phyloP scores from a whole-genome alignment of 2,797 vertebrate genomes.

The Glossophaga mutica region DNA sequence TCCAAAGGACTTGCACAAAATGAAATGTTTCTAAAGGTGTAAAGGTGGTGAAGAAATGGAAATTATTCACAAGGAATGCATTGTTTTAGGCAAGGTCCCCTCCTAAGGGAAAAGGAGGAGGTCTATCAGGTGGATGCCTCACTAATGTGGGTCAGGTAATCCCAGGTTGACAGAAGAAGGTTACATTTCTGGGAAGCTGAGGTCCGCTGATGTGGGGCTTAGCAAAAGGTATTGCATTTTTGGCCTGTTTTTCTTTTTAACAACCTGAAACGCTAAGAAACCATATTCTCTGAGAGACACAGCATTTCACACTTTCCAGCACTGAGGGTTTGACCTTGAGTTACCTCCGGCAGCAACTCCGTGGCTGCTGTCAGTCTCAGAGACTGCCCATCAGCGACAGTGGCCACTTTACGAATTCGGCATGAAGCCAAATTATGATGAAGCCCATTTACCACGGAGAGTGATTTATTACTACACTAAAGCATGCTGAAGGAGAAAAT shows the following conservation, averaged over 20 bases:
- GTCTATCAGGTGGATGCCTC: not conserved
- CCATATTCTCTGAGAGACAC: not conserved
- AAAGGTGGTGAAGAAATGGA: not conserved
- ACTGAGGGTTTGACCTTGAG: slow-evolving; percentile 41
- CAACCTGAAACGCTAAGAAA: not conserved
- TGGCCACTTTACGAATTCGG: not conserved
- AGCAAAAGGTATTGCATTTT: not conserved
- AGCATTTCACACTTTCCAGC: not conserved
- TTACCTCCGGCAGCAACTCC: not conserved
- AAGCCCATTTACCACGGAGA: not conserved
- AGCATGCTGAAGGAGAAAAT: not conserved
- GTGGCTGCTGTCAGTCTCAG: not conserved
- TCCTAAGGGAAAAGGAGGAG: not conserved
- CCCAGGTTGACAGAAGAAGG: not conserved
- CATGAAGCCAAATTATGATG: slow-evolving; percentile 52
- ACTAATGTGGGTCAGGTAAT: not conserved
- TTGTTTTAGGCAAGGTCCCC: not conserved
- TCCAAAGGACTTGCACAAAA: not conserved
- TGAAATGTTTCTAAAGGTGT: not conserved
- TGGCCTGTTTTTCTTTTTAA: not conserved
- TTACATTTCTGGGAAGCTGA: not conserved
- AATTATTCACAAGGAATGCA: not conserved
- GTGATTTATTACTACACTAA: slow-evolving; percentile 60
- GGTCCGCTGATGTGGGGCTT: not conserved
- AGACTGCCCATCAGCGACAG: not conserved